phyloP scores from a whole-genome alignment of 2,113 vertebrate genomes.

The Myotis lucifugus region DNA sequence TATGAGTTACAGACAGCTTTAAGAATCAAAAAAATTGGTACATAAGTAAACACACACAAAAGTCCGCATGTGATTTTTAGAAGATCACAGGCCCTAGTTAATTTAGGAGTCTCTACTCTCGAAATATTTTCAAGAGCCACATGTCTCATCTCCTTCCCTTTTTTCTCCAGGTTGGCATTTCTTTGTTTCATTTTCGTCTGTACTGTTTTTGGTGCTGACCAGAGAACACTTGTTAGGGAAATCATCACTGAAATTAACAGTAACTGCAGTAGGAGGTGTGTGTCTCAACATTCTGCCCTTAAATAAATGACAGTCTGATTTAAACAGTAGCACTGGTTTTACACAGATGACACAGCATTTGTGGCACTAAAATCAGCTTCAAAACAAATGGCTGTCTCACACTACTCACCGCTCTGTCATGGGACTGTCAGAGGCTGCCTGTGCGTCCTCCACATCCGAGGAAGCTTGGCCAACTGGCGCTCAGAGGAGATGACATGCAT shows the following conservation, averaged over 20 bases:
- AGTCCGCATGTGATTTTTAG: not conserved
- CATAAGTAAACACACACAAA: no score
- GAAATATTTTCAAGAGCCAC: not conserved
- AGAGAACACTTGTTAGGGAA: not conserved
- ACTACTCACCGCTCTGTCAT: not conserved
- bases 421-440: not conserved
- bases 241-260: not conserved
- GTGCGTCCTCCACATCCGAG: fast-evolving
- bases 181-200: not conserved
- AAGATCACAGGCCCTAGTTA: not conserved
- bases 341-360: not conserved
- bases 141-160: not conserved
- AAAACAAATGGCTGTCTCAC: not conserved
- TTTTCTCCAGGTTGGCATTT: not conserved
- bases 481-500: not conserved
- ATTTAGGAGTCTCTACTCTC: not conserved
- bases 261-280: no score
- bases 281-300: not conserved
- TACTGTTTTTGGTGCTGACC: not conserved
- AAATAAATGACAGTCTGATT: not conserved
- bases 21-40: not conserved
- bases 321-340: not conserved
- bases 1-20: not conserved
- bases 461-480: not conserved
- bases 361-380: not conserved